A percentile compares a stretch with the other conserved stretches of the same genome.
Evolutionary conservation across 2,888 invertebrate genomes (phyloP).

Genomic region (Drosophila borborema): DNA sequence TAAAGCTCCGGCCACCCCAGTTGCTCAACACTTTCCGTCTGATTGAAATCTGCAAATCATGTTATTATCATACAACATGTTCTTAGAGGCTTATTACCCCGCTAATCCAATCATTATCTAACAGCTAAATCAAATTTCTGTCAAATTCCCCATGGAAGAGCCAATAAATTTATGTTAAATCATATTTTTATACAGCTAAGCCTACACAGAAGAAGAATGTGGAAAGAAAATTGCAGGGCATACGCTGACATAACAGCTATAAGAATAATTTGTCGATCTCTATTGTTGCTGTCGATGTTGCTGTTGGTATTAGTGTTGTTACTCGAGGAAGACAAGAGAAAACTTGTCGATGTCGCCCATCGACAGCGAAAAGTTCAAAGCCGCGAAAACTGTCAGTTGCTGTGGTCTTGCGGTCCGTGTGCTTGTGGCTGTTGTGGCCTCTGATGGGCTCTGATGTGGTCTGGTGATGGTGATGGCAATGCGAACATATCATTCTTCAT

Average conservation of each 20-base stretch:
- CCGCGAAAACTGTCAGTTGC: constrained; percentile 79
- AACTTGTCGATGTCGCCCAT: constrained; percentile 72
- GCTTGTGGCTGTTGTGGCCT: constrained; percentile 51
- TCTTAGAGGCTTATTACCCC: constrained; percentile 18
- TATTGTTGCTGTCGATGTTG: constrained; percentile 16
- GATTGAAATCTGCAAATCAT: constrained; percentile 20
- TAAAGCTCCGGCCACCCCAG: background rate
- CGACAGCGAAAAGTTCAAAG: constrained; percentile 68
- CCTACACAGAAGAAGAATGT: constrained; percentile 21
- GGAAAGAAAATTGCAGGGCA: constrained; percentile 1
- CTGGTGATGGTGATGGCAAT: constrained; percentile 50
- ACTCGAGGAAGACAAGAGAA: constrained; percentile 36
- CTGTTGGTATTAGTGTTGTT: constrained; percentile 25
- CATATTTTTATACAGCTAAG: constrained; percentile 24
- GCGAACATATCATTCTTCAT: constrained; percentile 82
- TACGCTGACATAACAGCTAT: constrained; percentile 36
- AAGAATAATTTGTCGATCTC: constrained; percentile 47
- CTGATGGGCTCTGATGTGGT: constrained; percentile 39
- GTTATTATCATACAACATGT: constrained; percentile 41
- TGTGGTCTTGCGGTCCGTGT: constrained; percentile 52
- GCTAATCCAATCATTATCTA: constrained; percentile 47
- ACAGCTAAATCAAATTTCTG: constrained; percentile 61
- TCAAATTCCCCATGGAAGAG: constrained; percentile 43
- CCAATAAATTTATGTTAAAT: constrained; percentile 52
- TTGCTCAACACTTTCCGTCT: background rate